phyloP scores from a whole-genome alignment of 1,140 invertebrate species.

The Drosophila lowei region DNA sequence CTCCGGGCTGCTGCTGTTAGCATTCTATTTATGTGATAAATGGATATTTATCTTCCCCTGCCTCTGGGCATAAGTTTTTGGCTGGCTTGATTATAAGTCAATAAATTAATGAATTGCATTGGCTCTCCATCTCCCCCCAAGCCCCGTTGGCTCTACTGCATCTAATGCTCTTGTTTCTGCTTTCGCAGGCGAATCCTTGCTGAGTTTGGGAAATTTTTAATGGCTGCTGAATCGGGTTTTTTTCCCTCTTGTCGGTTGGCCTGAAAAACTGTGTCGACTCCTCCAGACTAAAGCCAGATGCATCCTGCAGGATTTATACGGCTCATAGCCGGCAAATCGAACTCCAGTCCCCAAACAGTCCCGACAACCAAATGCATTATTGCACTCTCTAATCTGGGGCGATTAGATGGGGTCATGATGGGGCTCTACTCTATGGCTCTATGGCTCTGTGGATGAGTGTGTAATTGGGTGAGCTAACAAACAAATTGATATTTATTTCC shows the following conservation, averaged over 20 bases:
- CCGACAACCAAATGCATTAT: slow-evolving; percentile 35
- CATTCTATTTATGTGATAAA: slow-evolving; percentile 56
- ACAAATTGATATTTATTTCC: slow-evolving; percentile 46
- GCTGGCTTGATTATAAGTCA: slow-evolving; percentile 70
- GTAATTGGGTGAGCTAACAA: slow-evolving; percentile 35
- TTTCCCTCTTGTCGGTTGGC: slow-evolving; percentile 20
- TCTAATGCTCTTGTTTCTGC: slow-evolving; percentile 16
- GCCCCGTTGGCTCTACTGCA: slow-evolving; percentile 29
- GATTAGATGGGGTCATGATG: slow-evolving; percentile 20
- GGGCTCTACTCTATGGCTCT: neutral
- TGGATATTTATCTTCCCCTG: slow-evolving; percentile 57
- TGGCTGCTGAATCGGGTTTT: slow-evolving; percentile 28
- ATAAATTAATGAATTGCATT: slow-evolving; percentile 76
- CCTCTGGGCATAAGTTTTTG: slow-evolving; percentile 48
- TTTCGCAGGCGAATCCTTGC: slow-evolving; percentile 1
- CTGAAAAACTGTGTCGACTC: slow-evolving; percentile 11
- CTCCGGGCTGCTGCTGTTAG: slow-evolving; percentile 29
- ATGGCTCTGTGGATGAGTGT: slow-evolving; percentile 1
- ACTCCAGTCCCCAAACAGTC: slow-evolving; percentile 21
- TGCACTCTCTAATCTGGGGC: slow-evolving; percentile 24
- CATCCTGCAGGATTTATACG: slow-evolving; percentile 2
- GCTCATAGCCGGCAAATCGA: slow-evolving; percentile 24
- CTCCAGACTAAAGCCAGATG: slow-evolving; percentile 18
- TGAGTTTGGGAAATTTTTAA: slow-evolving; percentile 50
- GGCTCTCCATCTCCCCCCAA: neutral